These are phyloP conservation scores for Xiphorhynchus elegans DNA, from an alignment of 2,113 vertebrate genomes.

Conservation along the genomic window DNA sequence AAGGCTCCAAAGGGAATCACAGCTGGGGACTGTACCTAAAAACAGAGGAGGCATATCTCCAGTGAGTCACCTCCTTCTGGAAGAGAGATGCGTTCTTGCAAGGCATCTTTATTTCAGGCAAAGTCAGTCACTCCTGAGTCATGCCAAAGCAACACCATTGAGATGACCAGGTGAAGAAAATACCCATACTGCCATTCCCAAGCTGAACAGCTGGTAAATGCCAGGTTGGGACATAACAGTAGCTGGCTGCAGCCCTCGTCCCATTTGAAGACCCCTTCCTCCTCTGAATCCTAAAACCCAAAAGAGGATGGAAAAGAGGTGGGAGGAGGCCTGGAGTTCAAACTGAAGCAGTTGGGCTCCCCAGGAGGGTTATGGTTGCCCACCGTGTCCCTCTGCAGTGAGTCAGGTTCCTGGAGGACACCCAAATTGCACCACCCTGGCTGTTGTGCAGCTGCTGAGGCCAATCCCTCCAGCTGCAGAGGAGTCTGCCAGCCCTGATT, in stretches of 20 bases:
- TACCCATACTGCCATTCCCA: background rate
- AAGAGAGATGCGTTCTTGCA: background rate
- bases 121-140: background rate
- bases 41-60: background rate
- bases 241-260: rapidly evolving
- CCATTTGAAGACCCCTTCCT: background rate
- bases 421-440: background rate
- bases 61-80: background rate
- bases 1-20: background rate
- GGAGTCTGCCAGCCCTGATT: background rate
- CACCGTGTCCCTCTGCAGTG: background rate
- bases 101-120: background rate
- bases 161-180: background rate
- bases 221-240: rapidly evolving
- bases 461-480: rapidly evolving
- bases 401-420: background rate
- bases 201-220: background rate
- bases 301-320: background rate
- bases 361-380: background rate
- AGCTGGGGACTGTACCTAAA: background rate
- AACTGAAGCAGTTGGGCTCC: background rate
- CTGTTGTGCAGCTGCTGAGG: background rate
- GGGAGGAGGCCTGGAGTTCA: background rate
- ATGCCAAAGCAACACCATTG: background rate
- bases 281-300: background rate